Evolutionary conservation across 35 echinoderm and acorn worm species (phyloP).

Genomic region (Heliocidaris tuberculata): DNA sequence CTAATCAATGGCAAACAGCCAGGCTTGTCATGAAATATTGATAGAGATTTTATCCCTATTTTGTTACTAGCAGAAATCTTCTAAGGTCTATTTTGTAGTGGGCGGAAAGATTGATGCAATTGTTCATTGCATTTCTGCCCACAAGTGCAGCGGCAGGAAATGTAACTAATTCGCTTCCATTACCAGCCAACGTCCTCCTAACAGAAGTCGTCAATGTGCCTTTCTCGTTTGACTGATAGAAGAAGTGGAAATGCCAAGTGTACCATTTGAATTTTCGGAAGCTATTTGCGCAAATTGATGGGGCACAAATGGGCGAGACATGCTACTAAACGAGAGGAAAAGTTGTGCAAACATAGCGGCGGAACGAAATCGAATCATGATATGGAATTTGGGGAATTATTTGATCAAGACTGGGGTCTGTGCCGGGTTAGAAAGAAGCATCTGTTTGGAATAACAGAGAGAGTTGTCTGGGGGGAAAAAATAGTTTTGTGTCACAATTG

Average conservation of each 20-base stretch:
- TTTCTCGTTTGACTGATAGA: neutral
- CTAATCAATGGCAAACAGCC: neutral
- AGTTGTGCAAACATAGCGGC: neutral
- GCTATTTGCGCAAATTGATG: constrained; percentile 4
- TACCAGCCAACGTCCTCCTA: neutral
- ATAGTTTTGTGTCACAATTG: neutral
- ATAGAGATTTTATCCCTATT: neutral
- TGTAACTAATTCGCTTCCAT: constrained; percentile 17
- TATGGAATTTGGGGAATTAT: constrained; percentile 18
- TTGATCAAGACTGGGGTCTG: neutral
- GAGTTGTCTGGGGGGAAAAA: neutral
- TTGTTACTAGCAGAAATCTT: neutral
- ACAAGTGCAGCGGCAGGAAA: neutral
- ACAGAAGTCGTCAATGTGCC: neutral
- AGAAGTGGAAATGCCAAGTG: neutral
- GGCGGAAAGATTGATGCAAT: neutral
- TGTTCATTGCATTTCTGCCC: neutral
- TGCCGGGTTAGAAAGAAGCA: neutral
- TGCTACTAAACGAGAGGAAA: constrained; percentile 9
- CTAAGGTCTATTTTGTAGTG: neutral
- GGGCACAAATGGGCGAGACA: neutral
- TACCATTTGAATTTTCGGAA: neutral
- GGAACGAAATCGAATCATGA: neutral
- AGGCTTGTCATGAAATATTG: neutral
- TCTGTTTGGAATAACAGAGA: neutral